These are phyloP conservation scores for Formicarius rufipectus DNA, from an alignment of 2,113 vertebrate species.

Conservation along the genomic window DNA sequence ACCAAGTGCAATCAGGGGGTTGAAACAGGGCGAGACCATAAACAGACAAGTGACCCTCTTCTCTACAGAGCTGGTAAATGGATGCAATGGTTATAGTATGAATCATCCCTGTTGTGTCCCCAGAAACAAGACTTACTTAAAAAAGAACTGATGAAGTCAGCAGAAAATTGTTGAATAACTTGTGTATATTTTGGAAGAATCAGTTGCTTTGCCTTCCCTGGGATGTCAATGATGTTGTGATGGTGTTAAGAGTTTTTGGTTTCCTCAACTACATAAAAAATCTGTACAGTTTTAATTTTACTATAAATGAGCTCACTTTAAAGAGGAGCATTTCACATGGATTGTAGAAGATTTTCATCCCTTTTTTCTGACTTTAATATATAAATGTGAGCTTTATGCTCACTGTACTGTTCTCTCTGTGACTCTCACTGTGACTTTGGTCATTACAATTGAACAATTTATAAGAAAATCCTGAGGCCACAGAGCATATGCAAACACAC, in stretches of 20 bases:
- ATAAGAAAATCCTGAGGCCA: background rate
- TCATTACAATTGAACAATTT: background rate
- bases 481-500: background rate
- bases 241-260: background rate
- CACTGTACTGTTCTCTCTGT: background rate
- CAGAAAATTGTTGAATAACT: background rate
- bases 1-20: background rate
- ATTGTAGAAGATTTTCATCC: background rate
- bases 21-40: background rate
- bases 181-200: background rate
- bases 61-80: rapidly evolving
- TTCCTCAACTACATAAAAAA: background rate
- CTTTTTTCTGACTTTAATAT: background rate
- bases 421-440: background rate
- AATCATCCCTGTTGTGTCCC: background rate
- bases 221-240: background rate
- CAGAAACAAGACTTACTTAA: background rate
- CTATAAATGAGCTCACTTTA: background rate
- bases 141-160: background rate
- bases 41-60: background rate
- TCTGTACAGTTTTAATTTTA: background rate
- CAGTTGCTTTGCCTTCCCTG: background rate
- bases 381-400: background rate
- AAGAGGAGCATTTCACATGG: background rate
- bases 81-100: rapidly evolving